phyloP scores from a whole-genome alignment of 2,888 invertebrate genomes.

The Acrobasis suavella region DNA sequence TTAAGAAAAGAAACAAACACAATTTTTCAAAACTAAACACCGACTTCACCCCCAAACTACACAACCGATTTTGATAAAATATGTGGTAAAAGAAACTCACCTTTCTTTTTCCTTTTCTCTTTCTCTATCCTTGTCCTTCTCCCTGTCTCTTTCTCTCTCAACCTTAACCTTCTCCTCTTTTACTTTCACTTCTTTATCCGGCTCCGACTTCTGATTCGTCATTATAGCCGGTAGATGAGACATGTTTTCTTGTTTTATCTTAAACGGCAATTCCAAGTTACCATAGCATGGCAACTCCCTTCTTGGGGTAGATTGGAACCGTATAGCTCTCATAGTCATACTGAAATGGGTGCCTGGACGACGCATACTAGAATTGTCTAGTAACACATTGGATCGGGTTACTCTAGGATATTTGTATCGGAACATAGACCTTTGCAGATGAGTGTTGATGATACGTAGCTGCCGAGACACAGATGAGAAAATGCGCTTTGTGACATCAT shows the following conservation, averaged over 20 bases:
- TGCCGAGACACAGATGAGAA: conserved; percentile 73
- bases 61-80: too few relatives aligned
- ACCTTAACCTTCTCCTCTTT: conserved; percentile 49
- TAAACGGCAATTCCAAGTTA: conserved; percentile 71
- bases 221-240: conserved; percentile 56
- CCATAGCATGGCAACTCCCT: conserved; percentile 75
- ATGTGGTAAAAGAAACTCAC: conserved; percentile 34
- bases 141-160: conserved; percentile 46
- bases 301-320: conserved; percentile 67
- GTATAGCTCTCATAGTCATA: conserved; percentile 62
- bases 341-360: conserved; percentile 62
- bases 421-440: conserved; percentile 67
- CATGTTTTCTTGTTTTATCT: conserved; percentile 64
- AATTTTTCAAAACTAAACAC: too few relatives aligned
- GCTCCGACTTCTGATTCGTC: conserved; percentile 44
- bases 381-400: conserved; percentile 67
- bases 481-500: conserved; percentile 64
- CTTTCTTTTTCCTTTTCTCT: conserved; percentile 48
- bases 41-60: too few relatives aligned
- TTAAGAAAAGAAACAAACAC: too few relatives aligned
- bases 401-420: conserved; percentile 75
- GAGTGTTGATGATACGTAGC: conserved; percentile 67
- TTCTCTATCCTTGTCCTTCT: conserved; percentile 52
- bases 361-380: conserved; percentile 58
- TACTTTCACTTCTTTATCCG: conserved; percentile 50